Evolutionary conservation across 1,140 invertebrate genomes (phyloP).

Genomic region (Dryas iulia): DNA sequence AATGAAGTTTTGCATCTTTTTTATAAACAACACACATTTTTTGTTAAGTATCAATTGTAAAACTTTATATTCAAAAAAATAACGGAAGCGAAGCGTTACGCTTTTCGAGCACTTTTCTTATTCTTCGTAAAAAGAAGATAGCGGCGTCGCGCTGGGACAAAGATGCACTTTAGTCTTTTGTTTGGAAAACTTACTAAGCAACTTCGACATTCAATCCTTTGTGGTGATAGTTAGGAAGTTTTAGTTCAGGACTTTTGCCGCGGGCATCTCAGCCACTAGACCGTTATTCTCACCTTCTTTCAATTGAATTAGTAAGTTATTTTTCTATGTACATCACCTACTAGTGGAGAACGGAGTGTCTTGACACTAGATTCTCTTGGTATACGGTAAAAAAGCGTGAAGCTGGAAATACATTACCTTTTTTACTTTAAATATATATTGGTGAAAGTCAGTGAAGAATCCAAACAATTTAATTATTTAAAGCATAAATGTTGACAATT

Average conservation of each 20-base stretch:
- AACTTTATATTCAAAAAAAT: neutral
- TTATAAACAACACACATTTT: too few species aligned
- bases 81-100: neutral
- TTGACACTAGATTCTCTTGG: too few species aligned
- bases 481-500: too few species aligned
- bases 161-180: constrained; percentile 57
- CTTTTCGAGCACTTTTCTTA: constrained; percentile 21
- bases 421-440: too few species aligned
- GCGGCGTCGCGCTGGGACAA: constrained; percentile 36
- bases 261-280: constrained; percentile 14
- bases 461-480: too few species aligned
- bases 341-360: too few species aligned
- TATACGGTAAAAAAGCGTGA: too few species aligned
- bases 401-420: too few species aligned
- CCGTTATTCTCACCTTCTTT: constrained; percentile 18
- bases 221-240: constrained; percentile 57
- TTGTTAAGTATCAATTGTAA: neutral
- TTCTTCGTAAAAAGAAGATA: constrained; percentile 27
- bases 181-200: constrained; percentile 55
- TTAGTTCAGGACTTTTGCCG: constrained; percentile 31
- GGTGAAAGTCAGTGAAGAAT: too few species aligned
- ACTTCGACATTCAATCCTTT: constrained; percentile 69
- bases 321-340: neutral
- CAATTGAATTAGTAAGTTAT: constrained; percentile 13
- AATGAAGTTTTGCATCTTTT: too few species aligned